Evolutionary conservation across 1,140 invertebrate species (phyloP).

Genomic region (Frieseomelitta varia): DNA sequence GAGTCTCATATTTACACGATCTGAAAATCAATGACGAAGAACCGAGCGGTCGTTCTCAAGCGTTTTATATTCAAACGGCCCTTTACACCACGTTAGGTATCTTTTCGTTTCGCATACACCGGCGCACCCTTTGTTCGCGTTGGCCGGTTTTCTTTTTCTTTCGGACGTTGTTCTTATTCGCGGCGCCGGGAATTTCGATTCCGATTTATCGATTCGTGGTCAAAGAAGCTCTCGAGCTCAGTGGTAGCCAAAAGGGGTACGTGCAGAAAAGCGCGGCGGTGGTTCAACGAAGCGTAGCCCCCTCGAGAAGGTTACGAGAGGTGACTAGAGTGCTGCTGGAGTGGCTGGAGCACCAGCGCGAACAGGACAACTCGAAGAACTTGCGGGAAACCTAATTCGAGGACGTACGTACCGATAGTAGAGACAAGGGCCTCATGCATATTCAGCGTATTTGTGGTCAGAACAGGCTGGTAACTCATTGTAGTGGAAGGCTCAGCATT

Average conservation of each 20-base stretch:
- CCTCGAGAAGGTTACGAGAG: slow-evolving; percentile 32
- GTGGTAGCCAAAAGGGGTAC: slow-evolving; percentile 11
- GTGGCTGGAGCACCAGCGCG: slow-evolving; percentile 68
- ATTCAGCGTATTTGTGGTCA: slow-evolving; percentile 78
- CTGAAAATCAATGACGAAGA: neutral
- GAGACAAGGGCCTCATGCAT: slow-evolving; percentile 74
- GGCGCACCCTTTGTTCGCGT: neutral
- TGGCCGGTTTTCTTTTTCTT: neutral
- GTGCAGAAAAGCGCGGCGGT: slow-evolving; percentile 34
- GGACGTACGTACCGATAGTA: slow-evolving; percentile 70
- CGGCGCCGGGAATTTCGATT: neutral
- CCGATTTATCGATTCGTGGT: slow-evolving; percentile 17
- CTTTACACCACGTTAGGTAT: neutral
- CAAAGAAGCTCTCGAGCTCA: slow-evolving; percentile 8
- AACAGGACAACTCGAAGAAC: slow-evolving; percentile 69
- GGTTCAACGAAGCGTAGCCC: slow-evolving; percentile 10
- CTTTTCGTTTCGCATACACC: neutral
- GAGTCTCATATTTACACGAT: neutral
- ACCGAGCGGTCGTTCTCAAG: neutral
- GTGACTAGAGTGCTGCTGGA: slow-evolving; percentile 58
- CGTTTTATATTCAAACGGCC: neutral
- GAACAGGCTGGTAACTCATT: slow-evolving; percentile 74
- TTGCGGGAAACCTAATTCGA: slow-evolving; percentile 77
- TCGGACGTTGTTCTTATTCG: neutral
- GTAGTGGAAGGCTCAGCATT: slow-evolving; percentile 64